Base-by-base conservation (phyloP, 2,888 invertebrate species). In the Hermaeophaga mercurialis region DNA sequence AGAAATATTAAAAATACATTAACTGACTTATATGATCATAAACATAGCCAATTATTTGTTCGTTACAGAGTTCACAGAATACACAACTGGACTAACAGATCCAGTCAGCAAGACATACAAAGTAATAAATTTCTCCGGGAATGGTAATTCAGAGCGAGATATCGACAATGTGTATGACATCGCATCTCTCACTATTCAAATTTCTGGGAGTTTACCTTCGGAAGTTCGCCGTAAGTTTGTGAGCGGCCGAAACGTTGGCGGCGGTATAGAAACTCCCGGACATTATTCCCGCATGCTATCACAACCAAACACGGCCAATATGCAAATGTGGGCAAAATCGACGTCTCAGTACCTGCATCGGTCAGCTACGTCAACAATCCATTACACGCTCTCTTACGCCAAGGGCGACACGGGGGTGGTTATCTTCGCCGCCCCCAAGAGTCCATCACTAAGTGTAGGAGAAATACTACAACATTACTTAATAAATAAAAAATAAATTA, bases 281-380 rank as follows among this genome's bases (percentile, higher is more conserved):
- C 72, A 70, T 70, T 67, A 70, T 69, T 68, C 70, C 66, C 69
- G 69, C 68, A 65, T 73, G 70, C 72, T 73, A 75, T 76, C 75
- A 74, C 70, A 73, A 73, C 74, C 75, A 74, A 75, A 75, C 75
- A 74, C 69, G 70, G 72, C 70, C 71, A 68, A 73, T 76, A 75
- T 76, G 76, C 70, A 75, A 77, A 76, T 75, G 68, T 57, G 66
- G 67, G 67, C 65, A 67, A 64, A 70, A 69, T 68, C 64, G 70
- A 65, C 68, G 65, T 65, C 66, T 61, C 67, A 49, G 69, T 75
- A 77, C 77, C 77, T 77, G 77, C 75, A 75, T 74, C 75, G 77
- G 76, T 77, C 76, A 76, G 77, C 70, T 75, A 65, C 71, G 75
- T 76, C 74, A 77, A 76, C 75, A 76, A 75, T 75, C 72, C 73